phyloP scores from a whole-genome alignment of 2,797 vertebrate species.

The Sarcophilus harrisii region DNA sequence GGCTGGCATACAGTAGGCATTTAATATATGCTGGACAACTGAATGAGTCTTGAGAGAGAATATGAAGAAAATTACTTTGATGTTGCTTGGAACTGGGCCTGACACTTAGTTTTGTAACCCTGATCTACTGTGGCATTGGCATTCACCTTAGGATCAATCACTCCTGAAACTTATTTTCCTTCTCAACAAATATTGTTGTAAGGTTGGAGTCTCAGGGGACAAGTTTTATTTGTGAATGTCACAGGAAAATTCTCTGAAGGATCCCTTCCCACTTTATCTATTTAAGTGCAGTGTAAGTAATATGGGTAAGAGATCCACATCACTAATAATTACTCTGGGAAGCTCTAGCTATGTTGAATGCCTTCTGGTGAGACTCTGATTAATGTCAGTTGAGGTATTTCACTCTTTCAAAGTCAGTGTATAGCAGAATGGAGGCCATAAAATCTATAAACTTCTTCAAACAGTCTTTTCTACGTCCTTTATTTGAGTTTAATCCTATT shows the following conservation, averaged over 20 bases:
- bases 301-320: not conserved
- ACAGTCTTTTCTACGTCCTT: not conserved
- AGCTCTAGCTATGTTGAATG: not conserved
- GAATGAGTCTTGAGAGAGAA: not conserved
- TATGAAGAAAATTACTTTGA: not conserved
- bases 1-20: not conserved
- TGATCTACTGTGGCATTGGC: not conserved
- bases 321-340: not conserved
- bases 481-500: not conserved
- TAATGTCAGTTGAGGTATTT: not conserved
- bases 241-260: not conserved
- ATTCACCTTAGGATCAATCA: not conserved
- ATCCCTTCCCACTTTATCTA: not conserved
- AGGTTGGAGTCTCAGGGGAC: not conserved
- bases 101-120: not conserved
- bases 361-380: not conserved
- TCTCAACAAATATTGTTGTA: not conserved
- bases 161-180: not conserved
- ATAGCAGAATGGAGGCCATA: not conserved
- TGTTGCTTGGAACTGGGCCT: not conserved
- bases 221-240: not conserved
- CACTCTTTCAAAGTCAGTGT: not conserved
- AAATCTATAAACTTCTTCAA: not conserved
- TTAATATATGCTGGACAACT: not conserved
- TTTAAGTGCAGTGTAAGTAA: not conserved